phyloP scores from a whole-genome alignment of 2,113 vertebrate genomes.

The Onychostoma macrolepis region DNA sequence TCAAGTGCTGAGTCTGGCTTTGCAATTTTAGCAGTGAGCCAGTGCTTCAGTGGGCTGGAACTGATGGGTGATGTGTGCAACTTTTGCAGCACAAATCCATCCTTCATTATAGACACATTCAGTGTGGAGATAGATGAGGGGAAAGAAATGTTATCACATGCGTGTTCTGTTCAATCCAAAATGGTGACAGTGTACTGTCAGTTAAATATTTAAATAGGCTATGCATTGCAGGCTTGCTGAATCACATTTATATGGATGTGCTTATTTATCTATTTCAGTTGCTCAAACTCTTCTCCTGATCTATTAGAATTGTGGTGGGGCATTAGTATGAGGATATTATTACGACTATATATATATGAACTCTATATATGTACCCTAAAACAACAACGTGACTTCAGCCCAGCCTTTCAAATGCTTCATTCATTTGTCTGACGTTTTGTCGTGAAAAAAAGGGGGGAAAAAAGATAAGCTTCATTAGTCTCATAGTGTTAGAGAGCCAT shows the following conservation, averaged over 20 bases:
- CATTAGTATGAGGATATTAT: neutral
- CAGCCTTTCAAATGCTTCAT: neutral
- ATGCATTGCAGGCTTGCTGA: neutral
- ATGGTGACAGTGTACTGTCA: neutral
- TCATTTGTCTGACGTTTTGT: neutral
- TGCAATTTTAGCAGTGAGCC: neutral
- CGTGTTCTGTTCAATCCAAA: neutral
- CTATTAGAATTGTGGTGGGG: neutral
- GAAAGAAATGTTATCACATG: neutral
- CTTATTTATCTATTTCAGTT: neutral
- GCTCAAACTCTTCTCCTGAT: neutral
- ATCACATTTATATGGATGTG: neutral
- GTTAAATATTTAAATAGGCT: neutral
- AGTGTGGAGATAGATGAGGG: neutral
- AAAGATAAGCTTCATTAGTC: neutral
- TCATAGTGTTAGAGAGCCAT: slow-evolving; percentile 12
- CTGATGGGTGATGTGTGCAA: neutral
- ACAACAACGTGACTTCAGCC: neutral
- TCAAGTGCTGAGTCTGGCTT: slow-evolving; percentile 5
- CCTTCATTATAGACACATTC: neutral
- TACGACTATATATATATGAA: neutral
- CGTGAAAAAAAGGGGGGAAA: too few species aligned
- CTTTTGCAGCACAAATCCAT: neutral
- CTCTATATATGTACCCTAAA: neutral
- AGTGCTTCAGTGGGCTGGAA: neutral